Base-by-base conservation (phyloP, 2,113 vertebrate genomes). In the Epinephelus cyanopodus region DNA sequence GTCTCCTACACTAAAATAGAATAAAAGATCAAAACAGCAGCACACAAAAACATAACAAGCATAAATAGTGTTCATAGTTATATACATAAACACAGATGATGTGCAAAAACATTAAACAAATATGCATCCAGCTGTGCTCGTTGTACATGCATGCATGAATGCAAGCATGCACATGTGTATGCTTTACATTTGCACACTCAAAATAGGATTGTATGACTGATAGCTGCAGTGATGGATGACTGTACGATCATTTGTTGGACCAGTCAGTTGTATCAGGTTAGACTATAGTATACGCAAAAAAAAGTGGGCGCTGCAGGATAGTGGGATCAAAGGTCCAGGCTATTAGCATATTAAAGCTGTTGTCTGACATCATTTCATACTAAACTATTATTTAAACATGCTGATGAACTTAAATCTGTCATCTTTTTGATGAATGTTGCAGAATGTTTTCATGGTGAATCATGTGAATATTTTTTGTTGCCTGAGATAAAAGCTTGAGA, bases 71-170 rank as follows among this genome's bases (percentile, higher is more conserved):
- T 62, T 10, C 45, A 37, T 6, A 29, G 18, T 47, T n/a, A 73
- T n/a, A 48, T 18, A 48, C 61, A 64, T 45, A 8, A 45, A 72
- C 19, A 27, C 2, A 25, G 33, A 25, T 12, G 27, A 45, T 21
- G 39, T 73, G 37, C 19, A 19, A 73, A 23, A 66, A 42, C 5
- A 12, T 72, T 72, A 58, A 72, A 58, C 23, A 47, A 58, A 45
- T 25, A 42, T 2, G 8, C 42, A 73, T 58, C 39, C 70, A 73
- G 17, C 56, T n/a, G 42, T 8, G 12, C 56, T 71, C 0, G 0
- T 12, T 61, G 8, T 50, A 29, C 7, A 61, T 6, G n/a, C 19
- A 73, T 57, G 37, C 42, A 42, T 42, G 42, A 42, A 42, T 42
- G 42, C 42, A 42, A 42, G 42, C 42, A 42, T 42, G 33, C 33